Evolutionary conservation across 2,888 invertebrate genomes (phyloP).

Genomic region (Anorthoa munda): DNA sequence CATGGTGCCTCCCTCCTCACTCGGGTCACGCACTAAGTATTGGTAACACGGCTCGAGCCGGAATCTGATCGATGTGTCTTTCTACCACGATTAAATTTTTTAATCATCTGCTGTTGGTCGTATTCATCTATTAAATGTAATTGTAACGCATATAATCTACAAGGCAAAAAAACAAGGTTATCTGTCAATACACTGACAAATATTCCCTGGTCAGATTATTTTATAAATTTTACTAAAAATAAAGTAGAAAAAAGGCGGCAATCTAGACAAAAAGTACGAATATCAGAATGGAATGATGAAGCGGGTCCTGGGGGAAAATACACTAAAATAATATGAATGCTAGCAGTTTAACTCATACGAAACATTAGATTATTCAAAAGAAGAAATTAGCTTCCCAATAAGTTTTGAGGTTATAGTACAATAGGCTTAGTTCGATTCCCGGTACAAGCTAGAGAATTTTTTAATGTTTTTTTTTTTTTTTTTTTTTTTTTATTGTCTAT

Average conservation of each 20-base stretch:
- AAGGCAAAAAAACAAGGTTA: background rate
- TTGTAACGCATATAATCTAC: background rate
- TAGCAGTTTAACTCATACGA: background rate
- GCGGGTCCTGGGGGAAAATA: too few relatives aligned
- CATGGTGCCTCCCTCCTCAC: background rate
- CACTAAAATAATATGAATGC: too few relatives aligned
- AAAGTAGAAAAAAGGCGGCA: background rate
- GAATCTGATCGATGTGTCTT: background rate
- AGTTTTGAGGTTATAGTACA: too few relatives aligned
- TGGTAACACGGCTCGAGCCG: background rate
- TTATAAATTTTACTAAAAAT: background rate
- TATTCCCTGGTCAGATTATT: background rate
- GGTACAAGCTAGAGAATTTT: too few relatives aligned
- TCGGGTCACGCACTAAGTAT: background rate
- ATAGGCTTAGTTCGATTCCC: too few relatives aligned
- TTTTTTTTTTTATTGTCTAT: too few relatives aligned
- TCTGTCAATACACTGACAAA: background rate
- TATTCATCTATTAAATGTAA: background rate
- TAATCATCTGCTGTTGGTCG: background rate
- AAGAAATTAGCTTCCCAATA: too few relatives aligned
- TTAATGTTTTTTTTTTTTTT: too few relatives aligned
- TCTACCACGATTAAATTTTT: background rate
- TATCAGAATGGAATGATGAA: background rate
- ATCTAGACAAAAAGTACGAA: background rate
- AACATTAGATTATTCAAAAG: too few relatives aligned